Evolutionary conservation across 2,797 vertebrate genomes (phyloP).

Genomic region (Trachurus trachurus): DNA sequence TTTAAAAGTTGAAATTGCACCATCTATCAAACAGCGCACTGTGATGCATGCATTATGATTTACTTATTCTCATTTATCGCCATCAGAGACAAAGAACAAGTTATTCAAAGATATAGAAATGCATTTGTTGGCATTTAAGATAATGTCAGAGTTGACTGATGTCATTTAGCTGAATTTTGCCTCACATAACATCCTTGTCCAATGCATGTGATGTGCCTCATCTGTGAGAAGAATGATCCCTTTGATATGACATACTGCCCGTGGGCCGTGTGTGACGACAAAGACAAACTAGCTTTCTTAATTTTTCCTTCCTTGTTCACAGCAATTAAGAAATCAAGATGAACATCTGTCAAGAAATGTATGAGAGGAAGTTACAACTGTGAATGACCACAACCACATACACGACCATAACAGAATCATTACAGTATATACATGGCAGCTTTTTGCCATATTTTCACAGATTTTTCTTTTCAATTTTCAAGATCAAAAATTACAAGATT

Average conservation of each 20-base stretch:
- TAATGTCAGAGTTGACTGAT: not conserved
- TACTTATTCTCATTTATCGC: not conserved
- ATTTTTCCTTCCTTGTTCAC: slow-evolving; percentile 42
- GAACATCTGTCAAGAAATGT: not conserved
- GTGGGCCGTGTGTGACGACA: slow-evolving; percentile 14
- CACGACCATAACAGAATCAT: not conserved
- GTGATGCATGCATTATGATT: not conserved
- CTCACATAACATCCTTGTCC: slow-evolving; percentile 51
- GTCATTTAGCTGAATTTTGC: not conserved
- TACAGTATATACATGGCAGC: not conserved
- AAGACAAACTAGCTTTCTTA: slow-evolving; percentile 52
- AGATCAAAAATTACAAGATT: not conserved
- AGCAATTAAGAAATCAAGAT: slow-evolving; percentile 15
- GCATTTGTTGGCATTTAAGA: not conserved
- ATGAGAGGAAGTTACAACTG: too few species aligned
- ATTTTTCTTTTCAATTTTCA: not conserved
- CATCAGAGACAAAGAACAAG: not conserved
- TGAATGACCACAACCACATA: not conserved
- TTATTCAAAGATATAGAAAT: not conserved
- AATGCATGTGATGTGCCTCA: slow-evolving; percentile 52
- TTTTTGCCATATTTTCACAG: not conserved
- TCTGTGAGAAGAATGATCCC: slow-evolving; percentile 43
- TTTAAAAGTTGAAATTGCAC: not conserved
- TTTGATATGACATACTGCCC: slow-evolving; percentile 36
- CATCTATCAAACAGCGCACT: not conserved